phyloP scores from a whole-genome alignment of 64 coral and sea anemone genomes.

The Catalaphyllia jardinei region DNA sequence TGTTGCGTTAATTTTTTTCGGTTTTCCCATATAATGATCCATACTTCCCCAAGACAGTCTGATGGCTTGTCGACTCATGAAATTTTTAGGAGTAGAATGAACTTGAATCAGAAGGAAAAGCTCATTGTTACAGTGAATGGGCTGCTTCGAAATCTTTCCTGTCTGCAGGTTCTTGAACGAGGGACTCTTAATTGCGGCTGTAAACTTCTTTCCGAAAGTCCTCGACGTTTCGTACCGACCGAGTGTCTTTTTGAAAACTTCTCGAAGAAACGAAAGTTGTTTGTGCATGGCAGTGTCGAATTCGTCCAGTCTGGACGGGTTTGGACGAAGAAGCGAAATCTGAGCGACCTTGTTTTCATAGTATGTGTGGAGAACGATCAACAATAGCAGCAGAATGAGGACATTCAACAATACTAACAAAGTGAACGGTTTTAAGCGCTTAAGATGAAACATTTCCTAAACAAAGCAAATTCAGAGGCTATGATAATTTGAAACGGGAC shows the following conservation, averaged over 20 bases:
- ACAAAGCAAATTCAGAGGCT: not conserved
- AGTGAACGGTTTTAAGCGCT: not conserved
- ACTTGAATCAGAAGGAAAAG: constrained; percentile 13
- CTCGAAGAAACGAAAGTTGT: not conserved
- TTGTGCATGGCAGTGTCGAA: not conserved
- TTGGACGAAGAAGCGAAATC: not conserved
- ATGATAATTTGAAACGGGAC: not conserved
- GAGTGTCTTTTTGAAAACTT: not conserved
- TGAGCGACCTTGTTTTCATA: not conserved
- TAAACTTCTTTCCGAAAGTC: not conserved
- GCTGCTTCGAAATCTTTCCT: not conserved
- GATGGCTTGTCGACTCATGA: constrained; percentile 13
- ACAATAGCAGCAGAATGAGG: not conserved
- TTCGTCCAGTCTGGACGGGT: not conserved
- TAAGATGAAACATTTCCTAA: not conserved
- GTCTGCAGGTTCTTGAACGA: not conserved
- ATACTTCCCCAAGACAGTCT: constrained; percentile 6
- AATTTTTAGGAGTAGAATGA: constrained; percentile 4
- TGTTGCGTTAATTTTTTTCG: not conserved
- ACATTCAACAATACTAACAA: not conserved
- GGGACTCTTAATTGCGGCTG: not conserved
- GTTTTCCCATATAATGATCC: not conserved
- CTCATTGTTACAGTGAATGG: not conserved
- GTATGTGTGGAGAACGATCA: not conserved
- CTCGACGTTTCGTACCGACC: not conserved